Evolutionary conservation across 2,888 invertebrate species (phyloP).

Genomic region (Herminia tarsipennalis): DNA sequence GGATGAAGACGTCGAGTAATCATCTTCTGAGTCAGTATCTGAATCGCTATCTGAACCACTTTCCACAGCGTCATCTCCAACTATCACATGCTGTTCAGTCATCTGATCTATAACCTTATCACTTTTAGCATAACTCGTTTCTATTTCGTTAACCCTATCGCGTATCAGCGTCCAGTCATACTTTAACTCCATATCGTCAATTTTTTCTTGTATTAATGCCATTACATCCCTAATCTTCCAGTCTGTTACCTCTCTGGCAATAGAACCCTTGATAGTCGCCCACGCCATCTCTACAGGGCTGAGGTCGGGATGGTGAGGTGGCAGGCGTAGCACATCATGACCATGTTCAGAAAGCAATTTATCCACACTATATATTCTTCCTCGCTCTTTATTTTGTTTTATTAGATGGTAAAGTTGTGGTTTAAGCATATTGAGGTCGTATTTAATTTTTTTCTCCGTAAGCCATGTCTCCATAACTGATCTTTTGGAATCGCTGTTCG

Average conservation of each 20-base stretch:
- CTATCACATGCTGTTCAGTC: not conserved
- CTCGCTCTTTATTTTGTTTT: not conserved
- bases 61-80: not conserved
- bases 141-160: not conserved
- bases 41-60: no score
- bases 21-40: no score
- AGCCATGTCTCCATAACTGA: not conserved
- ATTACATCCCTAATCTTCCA: not conserved
- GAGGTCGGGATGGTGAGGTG: not conserved
- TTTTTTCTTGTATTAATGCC: slow-evolving; percentile 1
- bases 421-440: not conserved
- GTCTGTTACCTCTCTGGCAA: not conserved
- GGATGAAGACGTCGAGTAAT: no score
- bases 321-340: slow-evolving; percentile 1
- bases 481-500: slow-evolving; percentile 22
- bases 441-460: not conserved
- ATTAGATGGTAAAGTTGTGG: slow-evolving; percentile 8
- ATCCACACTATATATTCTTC: not conserved
- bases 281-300: slow-evolving; percentile 1
- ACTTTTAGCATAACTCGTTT: not conserved
- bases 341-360: not conserved
- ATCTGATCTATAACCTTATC: not conserved
- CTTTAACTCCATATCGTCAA: not conserved
- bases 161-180: not conserved
- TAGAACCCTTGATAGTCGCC: not conserved